phyloP scores from a whole-genome alignment of 2,113 vertebrate genomes.

The Cisticola juncidis region DNA sequence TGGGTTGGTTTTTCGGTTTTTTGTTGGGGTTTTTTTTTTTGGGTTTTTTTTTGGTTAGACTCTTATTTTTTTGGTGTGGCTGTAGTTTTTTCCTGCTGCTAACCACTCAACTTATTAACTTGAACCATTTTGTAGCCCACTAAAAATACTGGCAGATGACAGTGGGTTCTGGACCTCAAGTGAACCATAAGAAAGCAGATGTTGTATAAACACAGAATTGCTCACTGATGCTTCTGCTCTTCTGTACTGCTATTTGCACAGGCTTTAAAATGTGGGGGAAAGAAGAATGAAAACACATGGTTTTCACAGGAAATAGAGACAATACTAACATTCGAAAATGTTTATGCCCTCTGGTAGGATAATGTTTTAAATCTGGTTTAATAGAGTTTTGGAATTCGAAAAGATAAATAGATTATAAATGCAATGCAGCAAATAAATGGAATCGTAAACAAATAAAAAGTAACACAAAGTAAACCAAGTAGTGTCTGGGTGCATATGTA shows the following conservation, averaged over 20 bases:
- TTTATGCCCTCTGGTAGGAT: conserved; percentile 37
- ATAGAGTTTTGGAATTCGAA: conserved; percentile 2
- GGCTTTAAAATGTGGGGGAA: conserved; percentile 17
- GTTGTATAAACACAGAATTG: conserved; percentile 30
- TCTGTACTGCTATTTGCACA: background rate
- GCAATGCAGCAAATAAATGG: conserved; percentile 1
- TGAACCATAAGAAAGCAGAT: conserved; percentile 43
- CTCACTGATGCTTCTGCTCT: conserved; percentile 9
- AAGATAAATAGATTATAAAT: conserved; percentile 46
- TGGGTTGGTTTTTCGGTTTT: rapidly evolving
- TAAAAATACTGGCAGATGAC: conserved; percentile 53
- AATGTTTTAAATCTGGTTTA: conserved; percentile 38
- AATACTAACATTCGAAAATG: conserved; percentile 30
- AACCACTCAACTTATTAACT: conserved; percentile 42
- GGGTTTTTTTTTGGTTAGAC: background rate
- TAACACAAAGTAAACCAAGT: conserved; percentile 29
- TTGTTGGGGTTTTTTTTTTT: background rate
- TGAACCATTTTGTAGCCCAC: conserved; percentile 52
- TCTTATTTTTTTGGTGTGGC: background rate
- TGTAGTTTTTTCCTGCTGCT: conserved; percentile 8
- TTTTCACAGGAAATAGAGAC: conserved; percentile 49
- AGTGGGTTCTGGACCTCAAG: conserved; percentile 35
- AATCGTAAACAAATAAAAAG: conserved; percentile 22
- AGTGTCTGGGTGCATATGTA: background rate
- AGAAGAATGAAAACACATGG: conserved; percentile 48